Conservation (phyloP, 2,888 invertebrate genomes). For the Sepiola atlantica region DNA sequence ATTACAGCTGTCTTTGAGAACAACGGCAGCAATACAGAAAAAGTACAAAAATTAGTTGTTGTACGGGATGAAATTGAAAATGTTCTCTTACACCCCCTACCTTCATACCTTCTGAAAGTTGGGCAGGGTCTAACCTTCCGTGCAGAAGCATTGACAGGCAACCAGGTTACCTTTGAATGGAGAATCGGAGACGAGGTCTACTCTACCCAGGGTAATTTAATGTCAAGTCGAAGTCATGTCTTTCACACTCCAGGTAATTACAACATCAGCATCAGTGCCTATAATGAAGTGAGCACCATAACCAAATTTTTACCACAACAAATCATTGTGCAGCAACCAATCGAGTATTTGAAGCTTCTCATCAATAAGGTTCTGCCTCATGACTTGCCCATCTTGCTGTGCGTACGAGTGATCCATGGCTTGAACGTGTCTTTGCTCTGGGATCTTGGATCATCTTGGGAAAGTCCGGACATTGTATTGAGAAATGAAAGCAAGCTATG, state of each 20-base stretch:
- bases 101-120: not conserved
- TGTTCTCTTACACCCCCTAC: not conserved
- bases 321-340: not conserved
- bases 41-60: not conserved
- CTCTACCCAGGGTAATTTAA: not conserved
- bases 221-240: slow-evolving; percentile 6
- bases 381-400: not conserved
- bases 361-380: not conserved
- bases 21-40: not conserved
- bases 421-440: not conserved
- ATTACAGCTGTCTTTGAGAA: not conserved
- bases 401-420: not conserved
- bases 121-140: not conserved
- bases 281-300: slow-evolving; percentile 22
- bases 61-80: not conserved
- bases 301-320: not conserved
- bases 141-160: not conserved
- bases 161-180: slow-evolving; percentile 22
- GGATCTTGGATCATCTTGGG: not conserved
- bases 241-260: not conserved
- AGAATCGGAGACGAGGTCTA: not conserved
- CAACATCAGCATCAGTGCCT: not conserved
- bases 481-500: slow-evolving; percentile 33
- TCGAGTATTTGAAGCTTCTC: not conserved
- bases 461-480: not conserved